Evolutionary conservation across 2,888 invertebrate genomes (phyloP).

Genomic region (Dryomyza anilis): DNA sequence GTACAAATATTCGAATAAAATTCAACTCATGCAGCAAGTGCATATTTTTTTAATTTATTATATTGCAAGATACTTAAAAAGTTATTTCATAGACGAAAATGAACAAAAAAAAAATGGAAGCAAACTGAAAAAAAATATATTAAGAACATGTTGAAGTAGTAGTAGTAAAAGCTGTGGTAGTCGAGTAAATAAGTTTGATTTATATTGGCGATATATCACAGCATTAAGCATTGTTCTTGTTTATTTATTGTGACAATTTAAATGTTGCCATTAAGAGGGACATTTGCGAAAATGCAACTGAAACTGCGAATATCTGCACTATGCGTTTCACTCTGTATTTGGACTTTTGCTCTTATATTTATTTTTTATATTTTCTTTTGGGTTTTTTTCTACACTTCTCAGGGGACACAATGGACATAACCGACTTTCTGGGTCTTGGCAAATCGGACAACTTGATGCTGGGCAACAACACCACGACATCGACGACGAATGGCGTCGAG

Average conservation of each 20-base stretch:
- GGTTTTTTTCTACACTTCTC: conserved; percentile 28
- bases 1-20: conserved; percentile 1
- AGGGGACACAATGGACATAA: conserved; percentile 54
- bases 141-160: no score
- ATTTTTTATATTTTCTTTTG: conserved; percentile 7
- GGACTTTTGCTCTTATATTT: no score
- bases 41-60: conserved; percentile 53
- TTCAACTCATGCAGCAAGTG: conserved; percentile 25
- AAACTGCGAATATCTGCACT: conserved; percentile 2
- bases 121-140: no score
- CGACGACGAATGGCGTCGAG: conserved; percentile 27
- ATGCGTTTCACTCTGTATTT: conserved; percentile 12
- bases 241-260: conserved; percentile 40
- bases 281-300: conserved; percentile 11
- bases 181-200: conserved; percentile 46
- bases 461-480: no score
- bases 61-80: conserved; percentile 52
- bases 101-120: no score
- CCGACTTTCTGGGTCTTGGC: conserved; percentile 55
- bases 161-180: background rate
- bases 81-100: conserved; percentile 25
- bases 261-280: conserved; percentile 30
- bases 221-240: conserved; percentile 35
- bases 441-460: conserved; percentile 35
- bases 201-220: conserved; percentile 43